phyloP scores from a whole-genome alignment of 2,888 invertebrate genomes.

The Mesopsocus fuscifrons region DNA sequence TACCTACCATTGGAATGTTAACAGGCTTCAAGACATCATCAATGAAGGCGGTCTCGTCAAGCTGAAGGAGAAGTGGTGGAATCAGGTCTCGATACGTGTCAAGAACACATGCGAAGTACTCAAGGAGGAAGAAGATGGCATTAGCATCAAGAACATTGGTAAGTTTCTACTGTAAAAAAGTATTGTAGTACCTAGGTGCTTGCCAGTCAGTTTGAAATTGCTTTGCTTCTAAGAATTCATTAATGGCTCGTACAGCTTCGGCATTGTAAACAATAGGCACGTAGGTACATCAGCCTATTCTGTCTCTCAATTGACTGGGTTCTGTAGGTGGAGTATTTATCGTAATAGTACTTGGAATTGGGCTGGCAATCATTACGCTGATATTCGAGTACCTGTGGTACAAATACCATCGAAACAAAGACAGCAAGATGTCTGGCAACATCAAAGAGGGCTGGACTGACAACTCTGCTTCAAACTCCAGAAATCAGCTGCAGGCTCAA shows the following conservation, averaged over 20 bases:
- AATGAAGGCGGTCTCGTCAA: constrained; percentile 85
- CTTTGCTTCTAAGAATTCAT: no score
- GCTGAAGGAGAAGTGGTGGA: constrained; percentile 95
- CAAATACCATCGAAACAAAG: constrained; percentile 41
- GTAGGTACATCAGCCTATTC: no score
- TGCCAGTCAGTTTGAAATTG: no score
- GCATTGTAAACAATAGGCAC: no score
- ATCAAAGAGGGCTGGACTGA: neutral
- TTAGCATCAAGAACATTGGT: constrained; percentile 84
- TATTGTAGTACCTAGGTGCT: no score
- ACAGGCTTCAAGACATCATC: constrained; percentile 83
- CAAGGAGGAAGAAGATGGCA: constrained; percentile 89
- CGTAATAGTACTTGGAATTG: constrained; percentile 90
- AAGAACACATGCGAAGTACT: constrained; percentile 71
- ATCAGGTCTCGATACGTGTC: constrained; percentile 54
- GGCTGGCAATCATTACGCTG: constrained; percentile 73
- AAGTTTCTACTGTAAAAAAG: no score
- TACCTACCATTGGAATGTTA: no score
- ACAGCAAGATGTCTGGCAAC: neutral
- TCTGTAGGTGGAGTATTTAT: constrained; percentile 66
- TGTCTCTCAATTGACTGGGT: no score
- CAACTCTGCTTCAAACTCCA: neutral
- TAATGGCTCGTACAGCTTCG: no score
- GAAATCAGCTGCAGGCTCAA: neutral
- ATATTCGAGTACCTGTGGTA: constrained; percentile 93